Percentiles rank a stretch among this genome's conserved stretches.
phyloP scores from a whole-genome alignment of 2,797 vertebrate genomes.

The Limnodromus scolopaceus region DNA sequence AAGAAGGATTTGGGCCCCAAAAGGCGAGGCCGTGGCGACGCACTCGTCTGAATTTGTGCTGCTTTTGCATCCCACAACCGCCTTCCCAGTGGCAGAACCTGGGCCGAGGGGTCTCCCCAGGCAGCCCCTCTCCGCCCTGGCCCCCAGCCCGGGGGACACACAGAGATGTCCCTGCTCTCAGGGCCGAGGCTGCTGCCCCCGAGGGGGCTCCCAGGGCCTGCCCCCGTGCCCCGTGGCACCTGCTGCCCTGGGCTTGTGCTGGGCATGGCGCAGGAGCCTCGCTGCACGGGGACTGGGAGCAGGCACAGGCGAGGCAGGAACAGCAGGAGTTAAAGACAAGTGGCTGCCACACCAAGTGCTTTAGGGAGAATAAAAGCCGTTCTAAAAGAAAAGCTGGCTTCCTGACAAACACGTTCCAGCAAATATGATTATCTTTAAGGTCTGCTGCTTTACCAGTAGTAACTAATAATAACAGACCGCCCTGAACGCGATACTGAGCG shows the following conservation, averaged over 20 bases:
- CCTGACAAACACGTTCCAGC: constrained; percentile 56
- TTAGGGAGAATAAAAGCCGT: background rate
- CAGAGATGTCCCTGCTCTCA: rapidly evolving
- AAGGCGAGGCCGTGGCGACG: rapidly evolving
- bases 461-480: constrained; percentile 44
- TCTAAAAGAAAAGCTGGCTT: constrained; percentile 46
- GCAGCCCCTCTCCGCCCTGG: background rate
- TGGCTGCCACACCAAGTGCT: background rate
- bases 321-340: constrained; percentile 9
- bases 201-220: rapidly evolving
- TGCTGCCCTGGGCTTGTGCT: rapidly evolving
- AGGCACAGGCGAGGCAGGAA: background rate
- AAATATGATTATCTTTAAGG: constrained; percentile 40
- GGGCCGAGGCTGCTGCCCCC: background rate
- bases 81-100: rapidly evolving
- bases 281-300: background rate
- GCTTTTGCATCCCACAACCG: background rate
- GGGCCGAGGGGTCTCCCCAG: rapidly evolving
- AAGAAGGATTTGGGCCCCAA: background rate
- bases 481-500: background rate
- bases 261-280: rapidly evolving
- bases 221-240: rapidly evolving
- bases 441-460: constrained; percentile 39
- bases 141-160: background rate
- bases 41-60: rapidly evolving